These are phyloP conservation scores for Helostoma temminkii DNA, from an alignment of 2,797 vertebrate species.

Conservation along the genomic window DNA sequence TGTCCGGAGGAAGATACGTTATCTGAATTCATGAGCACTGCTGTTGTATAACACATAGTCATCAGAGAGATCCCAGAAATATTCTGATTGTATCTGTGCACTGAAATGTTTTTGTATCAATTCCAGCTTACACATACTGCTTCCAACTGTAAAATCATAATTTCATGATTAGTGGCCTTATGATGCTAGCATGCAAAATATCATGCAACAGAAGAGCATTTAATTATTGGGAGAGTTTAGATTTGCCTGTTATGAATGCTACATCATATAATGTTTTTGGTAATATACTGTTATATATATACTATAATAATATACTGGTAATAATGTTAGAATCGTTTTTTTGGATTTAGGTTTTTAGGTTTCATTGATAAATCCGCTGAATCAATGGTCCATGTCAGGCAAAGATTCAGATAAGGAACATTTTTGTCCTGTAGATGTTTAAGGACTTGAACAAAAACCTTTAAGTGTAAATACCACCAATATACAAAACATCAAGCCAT, in stretches of 20 bases:
- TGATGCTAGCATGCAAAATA: neutral
- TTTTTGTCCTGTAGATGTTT: too few species aligned
- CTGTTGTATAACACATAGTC: constrained; percentile 21
- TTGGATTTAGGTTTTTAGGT: too few species aligned
- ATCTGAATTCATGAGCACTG: constrained; percentile 60
- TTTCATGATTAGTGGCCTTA: neutral
- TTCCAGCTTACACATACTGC: constrained; percentile 1
- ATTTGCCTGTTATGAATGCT: neutral
- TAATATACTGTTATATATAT: too few species aligned
- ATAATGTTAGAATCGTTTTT: too few species aligned
- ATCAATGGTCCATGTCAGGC: too few species aligned
- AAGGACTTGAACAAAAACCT: too few species aligned
- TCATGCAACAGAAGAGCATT: neutral
- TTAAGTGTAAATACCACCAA: too few species aligned
- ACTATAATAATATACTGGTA: too few species aligned
- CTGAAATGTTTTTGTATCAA: constrained; percentile 9
- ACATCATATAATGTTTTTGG: neutral
- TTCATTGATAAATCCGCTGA: too few species aligned
- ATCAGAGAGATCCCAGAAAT: constrained; percentile 35
- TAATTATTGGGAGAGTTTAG: neutral
- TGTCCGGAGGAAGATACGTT: constrained; percentile 31
- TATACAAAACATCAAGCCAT: too few species aligned
- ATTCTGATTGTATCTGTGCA: constrained; percentile 29
- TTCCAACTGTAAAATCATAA: neutral
- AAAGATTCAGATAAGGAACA: too few species aligned